Conservation (phyloP, 35 echinoderm and acorn worm species). For the Hemicentrotus pulcherrimus region DNA sequence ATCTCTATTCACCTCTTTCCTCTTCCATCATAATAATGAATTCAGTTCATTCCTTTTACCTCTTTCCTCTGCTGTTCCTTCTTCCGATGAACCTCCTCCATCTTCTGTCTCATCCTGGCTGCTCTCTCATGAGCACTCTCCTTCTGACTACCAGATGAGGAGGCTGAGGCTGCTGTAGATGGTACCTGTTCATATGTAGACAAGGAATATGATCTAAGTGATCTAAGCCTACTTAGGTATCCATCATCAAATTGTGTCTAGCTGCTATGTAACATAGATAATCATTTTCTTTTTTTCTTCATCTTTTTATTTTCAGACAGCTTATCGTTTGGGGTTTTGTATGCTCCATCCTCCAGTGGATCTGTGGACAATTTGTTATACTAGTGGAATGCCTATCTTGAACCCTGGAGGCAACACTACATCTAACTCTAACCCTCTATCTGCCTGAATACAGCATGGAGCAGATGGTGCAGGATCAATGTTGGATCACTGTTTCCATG, state of each 20-base stretch:
- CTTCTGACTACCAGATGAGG: slow-evolving; percentile 5
- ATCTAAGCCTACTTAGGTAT: background rate
- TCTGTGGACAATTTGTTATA: too few relatives aligned
- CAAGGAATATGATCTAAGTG: background rate
- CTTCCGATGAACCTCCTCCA: slow-evolving; percentile 87
- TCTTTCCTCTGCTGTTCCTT: slow-evolving; percentile 82
- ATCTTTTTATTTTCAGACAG: background rate
- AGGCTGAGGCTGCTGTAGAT: slow-evolving; percentile 9
- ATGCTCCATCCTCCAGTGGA: too few relatives aligned
- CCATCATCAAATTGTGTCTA: background rate
- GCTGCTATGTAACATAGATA: background rate
- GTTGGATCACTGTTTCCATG: too few relatives aligned
- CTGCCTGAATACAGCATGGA: too few relatives aligned
- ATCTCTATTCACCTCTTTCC: too few relatives aligned
- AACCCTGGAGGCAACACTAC: too few relatives aligned
- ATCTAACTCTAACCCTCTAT: too few relatives aligned
- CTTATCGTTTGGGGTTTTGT: background rate
- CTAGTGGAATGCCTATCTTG: too few relatives aligned
- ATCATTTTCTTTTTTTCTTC: background rate
- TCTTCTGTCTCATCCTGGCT: slow-evolving; percentile 86
- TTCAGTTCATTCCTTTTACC: too few relatives aligned
- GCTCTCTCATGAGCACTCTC: slow-evolving; percentile 81
- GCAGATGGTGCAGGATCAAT: too few relatives aligned
- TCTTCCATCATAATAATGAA: too few relatives aligned
- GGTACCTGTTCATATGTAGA: background rate